Conservation (phyloP, 2,888 invertebrate species). For the Leptinotarsa rubiginosa region DNA sequence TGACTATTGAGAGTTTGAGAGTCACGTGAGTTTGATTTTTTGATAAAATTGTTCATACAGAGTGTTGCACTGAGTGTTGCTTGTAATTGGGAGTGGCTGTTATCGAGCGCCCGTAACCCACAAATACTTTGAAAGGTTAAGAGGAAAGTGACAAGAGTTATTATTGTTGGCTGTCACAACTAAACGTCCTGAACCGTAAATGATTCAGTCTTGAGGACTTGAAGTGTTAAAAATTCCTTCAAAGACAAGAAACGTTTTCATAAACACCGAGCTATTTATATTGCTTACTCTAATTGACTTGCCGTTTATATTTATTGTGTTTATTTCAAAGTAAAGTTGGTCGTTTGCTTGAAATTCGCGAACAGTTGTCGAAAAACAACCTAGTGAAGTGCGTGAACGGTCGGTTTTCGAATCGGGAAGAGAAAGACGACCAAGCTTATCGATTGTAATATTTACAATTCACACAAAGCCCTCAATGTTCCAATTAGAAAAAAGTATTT, state of each 20-base stretch:
- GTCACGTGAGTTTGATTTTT: conserved; percentile 48
- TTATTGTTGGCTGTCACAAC: background rate
- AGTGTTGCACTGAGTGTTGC: conserved; percentile 35
- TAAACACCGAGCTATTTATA: conserved; percentile 42
- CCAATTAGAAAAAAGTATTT: conserved; percentile 46
- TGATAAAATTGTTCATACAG: conserved; percentile 42
- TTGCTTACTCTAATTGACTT: conserved; percentile 41
- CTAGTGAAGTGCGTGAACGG: conserved; percentile 43
- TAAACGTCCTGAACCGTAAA: background rate
- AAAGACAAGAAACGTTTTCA: conserved; percentile 18
- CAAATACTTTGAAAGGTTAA: conserved; percentile 40
- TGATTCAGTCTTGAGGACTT: background rate
- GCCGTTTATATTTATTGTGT: conserved; percentile 42
- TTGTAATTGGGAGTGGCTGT: conserved; percentile 59
- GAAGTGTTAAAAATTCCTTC: conserved; percentile 23
- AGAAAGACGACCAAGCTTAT: conserved; percentile 37
- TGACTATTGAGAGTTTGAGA: background rate
- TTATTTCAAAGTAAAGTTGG: conserved; percentile 39
- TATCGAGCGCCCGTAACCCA: conserved; percentile 43
- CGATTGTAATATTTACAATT: conserved; percentile 40
- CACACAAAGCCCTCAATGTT: conserved; percentile 49
- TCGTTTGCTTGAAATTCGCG: conserved; percentile 42
- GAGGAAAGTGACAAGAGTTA: background rate
- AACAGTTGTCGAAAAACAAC: conserved; percentile 44
- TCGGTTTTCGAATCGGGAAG: conserved; percentile 37